Base-by-base conservation (phyloP, 1,140 invertebrate species). In the Trialeurodes vaporariorum region DNA sequence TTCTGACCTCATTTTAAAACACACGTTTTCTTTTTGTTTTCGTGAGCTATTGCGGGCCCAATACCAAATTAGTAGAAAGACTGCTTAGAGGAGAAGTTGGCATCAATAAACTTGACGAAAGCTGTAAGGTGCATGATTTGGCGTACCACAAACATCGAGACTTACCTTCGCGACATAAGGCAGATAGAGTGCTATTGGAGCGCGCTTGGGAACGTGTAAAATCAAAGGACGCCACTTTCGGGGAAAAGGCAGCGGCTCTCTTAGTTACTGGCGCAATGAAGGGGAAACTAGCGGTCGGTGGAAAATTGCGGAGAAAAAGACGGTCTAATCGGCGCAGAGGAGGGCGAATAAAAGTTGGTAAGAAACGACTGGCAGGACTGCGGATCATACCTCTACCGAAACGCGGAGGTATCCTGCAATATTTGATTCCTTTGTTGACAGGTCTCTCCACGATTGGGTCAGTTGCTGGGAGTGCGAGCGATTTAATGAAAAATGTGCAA, bases 101-200 rank as follows among this genome's bases (percentile, higher is more conserved):
- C 26, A 75, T 81, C 24, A 81, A 81, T 74, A 66, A 61, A 27
- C 72, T 81, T 26, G 79, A 82, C 71, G 25, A 71, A 63, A 73
- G 76, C 21, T 81, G 79, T 67, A 78, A 77, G 70, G 65, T 75
- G 27, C 81, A 81, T 68, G 77, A 80, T 73, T 79, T 81, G 64
- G 71, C 73, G 9, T 81, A 81, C 72, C 2, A n/a, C 9, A 21
- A 25, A 22, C 71, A 71, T 0, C 67, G 78, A 68, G 71, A 72
- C 64, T 73, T 73, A 60, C 24, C 67, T 25, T 67, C 69, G 27
- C 72, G 79, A 12, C 74, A 79, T 70, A 63, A 70, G 69, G 79
- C 78, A 59, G 79, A 80, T 74, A 71, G 72, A 70, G 27, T 72
- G 65, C 71, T 80, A 64, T 70, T 71, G 25, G 68, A 77, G 58